Evolutionary conservation across 2,113 vertebrate species (phyloP).

Genomic region (Lanius ludovicianus): DNA sequence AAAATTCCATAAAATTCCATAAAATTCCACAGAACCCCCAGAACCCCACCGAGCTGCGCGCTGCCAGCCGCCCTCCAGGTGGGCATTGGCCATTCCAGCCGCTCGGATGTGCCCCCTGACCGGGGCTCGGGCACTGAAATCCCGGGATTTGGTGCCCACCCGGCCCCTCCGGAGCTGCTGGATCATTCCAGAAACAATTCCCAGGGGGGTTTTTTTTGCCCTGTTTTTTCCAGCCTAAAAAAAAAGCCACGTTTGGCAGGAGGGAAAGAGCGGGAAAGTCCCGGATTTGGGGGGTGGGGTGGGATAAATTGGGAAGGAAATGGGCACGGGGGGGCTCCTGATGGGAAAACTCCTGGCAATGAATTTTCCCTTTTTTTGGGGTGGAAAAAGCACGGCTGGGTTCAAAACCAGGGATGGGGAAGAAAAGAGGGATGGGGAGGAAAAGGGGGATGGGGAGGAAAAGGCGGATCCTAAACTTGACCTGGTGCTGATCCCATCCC

Average conservation of each 20-base stretch:
- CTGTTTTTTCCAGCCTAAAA: background rate
- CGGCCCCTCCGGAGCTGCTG: background rate
- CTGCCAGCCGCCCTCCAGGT: no score
- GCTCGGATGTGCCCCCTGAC: background rate
- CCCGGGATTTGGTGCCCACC: background rate
- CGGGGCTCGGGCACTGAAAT: background rate
- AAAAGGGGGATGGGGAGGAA: background rate
- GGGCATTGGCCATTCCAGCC: background rate
- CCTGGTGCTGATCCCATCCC: background rate
- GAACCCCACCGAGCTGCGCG: no score
- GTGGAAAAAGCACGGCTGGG: background rate
- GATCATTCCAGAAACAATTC: background rate
- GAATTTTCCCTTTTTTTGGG: background rate
- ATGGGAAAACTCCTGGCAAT: background rate
- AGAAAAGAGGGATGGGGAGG: background rate
- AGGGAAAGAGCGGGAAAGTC: background rate
- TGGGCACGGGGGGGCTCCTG: fast-evolving
- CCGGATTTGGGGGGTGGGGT: background rate
- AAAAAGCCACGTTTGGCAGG: background rate
- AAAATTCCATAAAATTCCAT: background rate
- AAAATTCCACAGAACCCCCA: no score
- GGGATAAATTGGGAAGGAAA: background rate
- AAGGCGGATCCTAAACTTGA: background rate
- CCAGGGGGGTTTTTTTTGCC: background rate
- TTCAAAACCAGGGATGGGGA: background rate